Base-by-base conservation (phyloP, 2,888 invertebrate genomes). In the Hypselothyrea guttata region DNA sequence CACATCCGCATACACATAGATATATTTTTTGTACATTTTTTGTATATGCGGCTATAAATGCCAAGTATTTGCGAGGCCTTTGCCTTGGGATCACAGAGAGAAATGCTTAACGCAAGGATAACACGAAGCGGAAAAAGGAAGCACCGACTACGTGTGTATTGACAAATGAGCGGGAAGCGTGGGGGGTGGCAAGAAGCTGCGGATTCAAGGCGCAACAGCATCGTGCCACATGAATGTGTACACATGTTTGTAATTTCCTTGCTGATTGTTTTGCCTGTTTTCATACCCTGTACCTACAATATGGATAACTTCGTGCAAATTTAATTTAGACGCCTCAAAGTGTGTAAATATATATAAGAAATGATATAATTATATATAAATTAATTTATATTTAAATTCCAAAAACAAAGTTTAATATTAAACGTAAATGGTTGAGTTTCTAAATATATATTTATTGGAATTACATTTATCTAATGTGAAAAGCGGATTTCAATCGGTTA, bases 171-270 rank as follows among this genome's bases (percentile, higher is more conserved):
- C 28, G 38, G 56, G 51, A 11, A n/a, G 48, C 15, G 58, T 12
- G 11, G 30, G 30, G 15, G 13, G n/a, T 8, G 13, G 5, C 30
- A 8, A 28, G 13, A 31, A 30, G 11, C 27, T 18, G 30, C 8
- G 22, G 41, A 13, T 16, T n/a, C n/a, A 4, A 28, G 12, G 11
- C 15, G 22, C 12, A 31, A 71, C 35, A 27, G 22, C 22, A 22
- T 22, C 22, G 2, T 22, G 22, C 22, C 30, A 41, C 47, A 55
- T 49, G 41, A 27, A 53, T 52, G 48, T 45, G 49, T 72, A 77
- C 78, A 84, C 83, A 82, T 79, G 84, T 74, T 81, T 82, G 78
- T 77, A 71, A 79, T 82, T 84, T 82, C 66, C 69, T 57, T 78
- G 83, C 59, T 68, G 73, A 37, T 56, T 58, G 57, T 54, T 64